Base-by-base conservation (phyloP, 37 sponge, comb jelly and placozoan genomes). In the Mnemiopsis leidyi region DNA sequence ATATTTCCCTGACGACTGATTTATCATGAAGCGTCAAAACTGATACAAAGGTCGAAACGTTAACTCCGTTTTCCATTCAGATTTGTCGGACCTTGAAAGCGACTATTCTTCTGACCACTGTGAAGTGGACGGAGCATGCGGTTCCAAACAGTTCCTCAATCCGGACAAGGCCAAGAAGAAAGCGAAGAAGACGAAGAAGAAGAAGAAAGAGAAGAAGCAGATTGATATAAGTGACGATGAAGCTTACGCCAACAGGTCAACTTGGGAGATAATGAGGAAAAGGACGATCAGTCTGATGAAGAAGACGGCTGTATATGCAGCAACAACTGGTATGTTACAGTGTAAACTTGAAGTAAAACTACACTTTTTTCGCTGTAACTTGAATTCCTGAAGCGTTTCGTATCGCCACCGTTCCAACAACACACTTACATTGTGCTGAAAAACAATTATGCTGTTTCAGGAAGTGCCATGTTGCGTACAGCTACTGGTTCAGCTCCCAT, bases 101-200 rank as follows among this genome's bases (percentile, higher is more conserved):
- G 61, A 48, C n/a, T n/a, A n/a, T 48, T 48, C 13, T 5, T 69
- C 73, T 69, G 73, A 69, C 3, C 24, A 21, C 29, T 69, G 73
- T 69, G 73, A 69, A 69, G 73, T 69, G 26, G 82, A 79, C 38
- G 82, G 82, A 0, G 82, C 36, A 34, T 79, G 82, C 32, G 36
- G 7, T 21, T 79, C 82, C 3, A 35, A 36, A 36, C 75, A n/a
- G 25, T 48, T 18, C 13, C 61, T 48, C 61, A 13, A 48, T 5
- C 9, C 13, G 13, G 13, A 5, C 13, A 48, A 48, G 61, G 5
- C 82, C 36, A 31, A 79, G 21, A 79, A 79, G 23, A 28, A 34
- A 7, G 34, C 26, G 82, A 32, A 35, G 37, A 32, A 36, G 37
- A 32, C 2, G 34, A 79, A 79, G 37, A 79, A 79, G 82, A 79